Base-by-base conservation (phyloP, 2,797 vertebrate genomes). In the Leucoraja ocellata region DNA sequence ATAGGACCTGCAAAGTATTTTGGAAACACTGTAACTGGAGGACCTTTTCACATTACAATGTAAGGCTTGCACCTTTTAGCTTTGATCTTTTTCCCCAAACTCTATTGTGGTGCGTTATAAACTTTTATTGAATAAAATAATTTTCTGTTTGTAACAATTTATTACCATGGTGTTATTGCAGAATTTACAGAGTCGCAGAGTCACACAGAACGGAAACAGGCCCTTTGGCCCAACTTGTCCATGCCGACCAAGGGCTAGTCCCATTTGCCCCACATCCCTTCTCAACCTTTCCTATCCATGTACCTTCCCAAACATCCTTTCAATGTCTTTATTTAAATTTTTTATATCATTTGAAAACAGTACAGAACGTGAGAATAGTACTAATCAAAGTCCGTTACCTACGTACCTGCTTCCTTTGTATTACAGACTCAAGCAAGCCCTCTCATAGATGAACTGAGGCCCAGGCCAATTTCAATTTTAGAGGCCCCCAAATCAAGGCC, bases 1-100 rank as follows among this genome's bases (percentile, higher is more conserved):
- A 1, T 78, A 25, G 4, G 93, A 28, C 1, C 32, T 28, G 94
- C 28, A 71, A 78, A 93, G 58, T 77, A 93, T 77, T 77, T 63
- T 21, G 79, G 91, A 58, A 94, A 93, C 21, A 93, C 9, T 68
- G 28, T 93, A 39, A 77, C 16, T 81, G 94, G 78, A 94, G 93
- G 54, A 36, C 3, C 9, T 1, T 94, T 95, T 94, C 36, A 74
- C 76, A 39, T 88, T 92, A 93, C 86, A 9, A 94, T 46, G 0
- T 94, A 93, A 94, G 93, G 79, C 28, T 18, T 39, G 65, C 54
- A 46, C 25, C 46, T 46, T 73, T 76, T 76, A 13, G 28, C 46
- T 76, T 54, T 76, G 4, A 58, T 46, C 46, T 21, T 25, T 28
- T 92, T 11, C 68, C n/a, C 36, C 7, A 68, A 63, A 21, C 68